phyloP scores from a whole-genome alignment of 2,113 vertebrate species.

The Prochilodus magdalenae region DNA sequence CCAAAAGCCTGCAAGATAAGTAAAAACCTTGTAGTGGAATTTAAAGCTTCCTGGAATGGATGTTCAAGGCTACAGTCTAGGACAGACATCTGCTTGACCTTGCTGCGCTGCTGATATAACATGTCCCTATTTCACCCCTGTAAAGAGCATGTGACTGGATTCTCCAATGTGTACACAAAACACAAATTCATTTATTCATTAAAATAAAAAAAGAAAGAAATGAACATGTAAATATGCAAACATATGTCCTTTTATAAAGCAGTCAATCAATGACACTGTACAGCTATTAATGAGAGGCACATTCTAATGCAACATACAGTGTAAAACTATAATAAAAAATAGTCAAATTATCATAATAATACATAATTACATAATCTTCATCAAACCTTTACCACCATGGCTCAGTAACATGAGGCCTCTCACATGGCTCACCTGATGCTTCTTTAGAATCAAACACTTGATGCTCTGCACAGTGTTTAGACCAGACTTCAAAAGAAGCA shows the following conservation, averaged over 20 bases:
- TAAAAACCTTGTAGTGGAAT: slow-evolving; percentile 37
- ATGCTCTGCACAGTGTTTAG: too few species aligned
- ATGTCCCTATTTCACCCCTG: not conserved
- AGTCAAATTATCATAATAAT: not conserved
- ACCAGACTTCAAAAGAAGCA: not conserved
- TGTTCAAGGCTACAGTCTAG: slow-evolving; percentile 63
- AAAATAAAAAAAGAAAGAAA: not conserved
- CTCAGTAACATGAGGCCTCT: too few species aligned
- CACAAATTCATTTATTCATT: slow-evolving; percentile 26
- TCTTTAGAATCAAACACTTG: not conserved
- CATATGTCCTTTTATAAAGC: too few species aligned
- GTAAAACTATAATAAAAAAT: not conserved
- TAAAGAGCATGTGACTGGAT: not conserved
- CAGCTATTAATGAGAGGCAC: not conserved
- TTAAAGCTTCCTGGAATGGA: slow-evolving; percentile 13
- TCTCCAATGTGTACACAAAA: not conserved
- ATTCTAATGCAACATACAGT: not conserved
- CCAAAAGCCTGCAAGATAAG: slow-evolving; percentile 14
- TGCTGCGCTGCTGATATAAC: slow-evolving; percentile 49
- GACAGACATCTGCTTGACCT: slow-evolving; percentile 73
- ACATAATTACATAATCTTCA: too few species aligned
- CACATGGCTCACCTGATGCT: not conserved
- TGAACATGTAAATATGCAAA: not conserved
- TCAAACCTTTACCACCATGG: too few species aligned
- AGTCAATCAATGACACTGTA: not conserved